Conservation (phyloP, 2,888 invertebrate species). For the Mimas tiliae region DNA sequence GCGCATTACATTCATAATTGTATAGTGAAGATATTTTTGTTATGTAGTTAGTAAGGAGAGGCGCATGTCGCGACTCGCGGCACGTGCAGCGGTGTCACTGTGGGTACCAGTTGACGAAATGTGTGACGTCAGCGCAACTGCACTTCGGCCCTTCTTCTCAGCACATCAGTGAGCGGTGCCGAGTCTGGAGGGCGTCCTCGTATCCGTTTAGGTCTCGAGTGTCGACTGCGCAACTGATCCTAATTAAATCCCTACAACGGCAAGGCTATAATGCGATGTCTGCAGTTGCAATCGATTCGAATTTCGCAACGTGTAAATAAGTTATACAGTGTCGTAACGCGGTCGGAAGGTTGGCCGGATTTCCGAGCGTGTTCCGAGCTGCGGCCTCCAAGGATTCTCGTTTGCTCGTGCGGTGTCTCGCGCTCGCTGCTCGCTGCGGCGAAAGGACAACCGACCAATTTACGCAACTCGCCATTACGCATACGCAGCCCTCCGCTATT, state of each 20-base stretch:
- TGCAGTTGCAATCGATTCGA: conserved; percentile 84
- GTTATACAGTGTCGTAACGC: conserved; percentile 82
- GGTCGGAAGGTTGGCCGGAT: conserved; percentile 85
- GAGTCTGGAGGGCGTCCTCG: conserved; percentile 77
- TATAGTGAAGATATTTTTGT: neutral
- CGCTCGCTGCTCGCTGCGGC: conserved; percentile 47
- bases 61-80: conserved; percentile 40
- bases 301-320: conserved; percentile 84
- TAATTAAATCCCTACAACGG: conserved; percentile 83
- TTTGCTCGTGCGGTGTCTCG: conserved; percentile 55
- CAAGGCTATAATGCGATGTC: conserved; percentile 83
- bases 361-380: conserved; percentile 83
- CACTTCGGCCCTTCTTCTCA: conserved; percentile 71
- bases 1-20: neutral
- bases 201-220: conserved; percentile 76
- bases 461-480: conserved; percentile 62
- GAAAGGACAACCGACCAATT: conserved; percentile 66
- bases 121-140: conserved; percentile 65
- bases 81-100: conserved; percentile 52
- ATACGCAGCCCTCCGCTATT: conserved; percentile 34
- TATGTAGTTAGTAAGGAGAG: neutral
- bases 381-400: conserved; percentile 82
- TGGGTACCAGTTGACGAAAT: conserved; percentile 73
- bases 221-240: conserved; percentile 80
- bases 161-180: conserved; percentile 75